phyloP scores from a whole-genome alignment of 2,113 vertebrate genomes.

The Vulpes lagopus region DNA sequence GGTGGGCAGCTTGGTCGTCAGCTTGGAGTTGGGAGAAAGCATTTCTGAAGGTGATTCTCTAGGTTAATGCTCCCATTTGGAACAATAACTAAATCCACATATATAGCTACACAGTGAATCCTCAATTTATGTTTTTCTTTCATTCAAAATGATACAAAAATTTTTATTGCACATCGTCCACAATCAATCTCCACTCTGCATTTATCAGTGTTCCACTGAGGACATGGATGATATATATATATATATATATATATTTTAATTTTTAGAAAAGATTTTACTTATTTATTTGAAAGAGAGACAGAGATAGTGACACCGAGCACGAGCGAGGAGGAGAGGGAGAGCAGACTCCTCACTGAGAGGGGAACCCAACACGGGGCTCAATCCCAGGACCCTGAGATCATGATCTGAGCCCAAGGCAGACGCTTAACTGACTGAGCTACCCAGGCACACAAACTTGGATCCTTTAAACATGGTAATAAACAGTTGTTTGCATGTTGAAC shows the following conservation, averaged over 20 bases:
- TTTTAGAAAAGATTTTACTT: too few species aligned
- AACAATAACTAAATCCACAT: neutral
- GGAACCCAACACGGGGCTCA: too few species aligned
- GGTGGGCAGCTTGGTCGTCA: neutral
- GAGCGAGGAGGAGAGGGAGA: too few species aligned
- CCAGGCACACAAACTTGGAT: too few species aligned
- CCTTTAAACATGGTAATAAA: neutral
- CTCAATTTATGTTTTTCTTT: neutral
- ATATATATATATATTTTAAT: too few species aligned
- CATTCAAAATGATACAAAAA: constrained; percentile 36
- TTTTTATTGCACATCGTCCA: neutral
- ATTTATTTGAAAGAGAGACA: too few species aligned
- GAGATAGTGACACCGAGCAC: too few species aligned
- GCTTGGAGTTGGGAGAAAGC: neutral
- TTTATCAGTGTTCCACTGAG: neutral
- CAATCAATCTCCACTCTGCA: neutral
- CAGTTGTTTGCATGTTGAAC: neutral
- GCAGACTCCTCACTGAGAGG: too few species aligned
- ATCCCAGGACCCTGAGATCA: too few species aligned
- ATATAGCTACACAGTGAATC: neutral
- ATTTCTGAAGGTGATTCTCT: neutral
- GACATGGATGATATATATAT: neutral
- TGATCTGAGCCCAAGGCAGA: too few species aligned
- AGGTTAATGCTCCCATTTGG: neutral
- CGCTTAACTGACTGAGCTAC: too few species aligned